These are phyloP conservation scores for Gallinago media DNA, from an alignment of 2,113 vertebrate species.

Conservation along the genomic window DNA sequence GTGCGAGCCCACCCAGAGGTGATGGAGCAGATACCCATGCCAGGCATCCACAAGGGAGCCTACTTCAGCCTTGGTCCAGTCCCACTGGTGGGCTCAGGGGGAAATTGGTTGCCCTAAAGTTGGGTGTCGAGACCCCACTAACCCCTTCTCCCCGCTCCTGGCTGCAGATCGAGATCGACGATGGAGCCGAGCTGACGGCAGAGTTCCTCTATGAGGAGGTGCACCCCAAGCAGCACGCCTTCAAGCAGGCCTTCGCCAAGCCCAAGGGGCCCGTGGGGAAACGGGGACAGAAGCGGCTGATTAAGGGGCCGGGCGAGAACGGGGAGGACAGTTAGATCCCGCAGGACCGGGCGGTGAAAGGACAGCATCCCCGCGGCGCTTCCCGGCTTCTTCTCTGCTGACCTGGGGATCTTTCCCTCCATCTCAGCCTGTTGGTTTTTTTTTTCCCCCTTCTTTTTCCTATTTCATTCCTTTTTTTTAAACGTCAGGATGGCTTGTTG, in stretches of 20 bases:
- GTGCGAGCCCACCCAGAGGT: rapidly evolving
- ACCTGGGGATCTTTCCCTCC: conserved; percentile 36
- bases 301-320: conserved; percentile 90
- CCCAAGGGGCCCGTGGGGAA: conserved; percentile 95
- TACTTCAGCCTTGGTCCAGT: neutral
- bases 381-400: conserved; percentile 40
- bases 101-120: neutral
- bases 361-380: conserved; percentile 19
- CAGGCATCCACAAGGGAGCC: neutral
- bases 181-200: conserved; percentile 89
- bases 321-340: conserved; percentile 89
- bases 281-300: conserved; percentile 94
- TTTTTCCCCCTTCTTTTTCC: neutral
- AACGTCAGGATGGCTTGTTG: conserved; percentile 29
- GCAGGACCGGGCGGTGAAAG: neutral
- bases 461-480: conserved; percentile 47
- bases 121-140: neutral
- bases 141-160: rapidly evolving
- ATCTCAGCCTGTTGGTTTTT: neutral
- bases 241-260: conserved; percentile 95
- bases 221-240: conserved; percentile 94
- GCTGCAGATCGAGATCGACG: conserved; percentile 92
- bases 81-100: rapidly evolving
- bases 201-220: conserved; percentile 97
- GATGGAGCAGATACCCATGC: neutral